phyloP scores from a whole-genome alignment of 2,888 invertebrate genomes.

The Leptinotarsa peninsularis region DNA sequence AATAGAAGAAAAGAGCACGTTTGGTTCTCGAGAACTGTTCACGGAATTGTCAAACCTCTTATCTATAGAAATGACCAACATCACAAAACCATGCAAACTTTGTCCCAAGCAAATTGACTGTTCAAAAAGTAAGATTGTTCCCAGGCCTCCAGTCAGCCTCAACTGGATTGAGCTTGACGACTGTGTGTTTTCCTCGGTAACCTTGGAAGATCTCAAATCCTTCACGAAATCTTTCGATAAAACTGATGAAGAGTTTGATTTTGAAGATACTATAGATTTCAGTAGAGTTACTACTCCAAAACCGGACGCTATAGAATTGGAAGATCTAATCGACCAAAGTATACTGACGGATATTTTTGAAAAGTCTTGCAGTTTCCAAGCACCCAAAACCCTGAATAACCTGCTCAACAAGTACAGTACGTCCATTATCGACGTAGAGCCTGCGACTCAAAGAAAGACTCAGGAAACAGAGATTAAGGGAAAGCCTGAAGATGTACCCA shows the following conservation, averaged over 20 bases:
- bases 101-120: constrained; percentile 68
- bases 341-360: constrained; percentile 37
- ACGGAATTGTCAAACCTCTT: constrained; percentile 62
- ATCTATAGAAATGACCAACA: constrained; percentile 44
- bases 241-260: constrained; percentile 21
- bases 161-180: constrained; percentile 47
- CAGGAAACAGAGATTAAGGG: neutral
- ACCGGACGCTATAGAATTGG: constrained; percentile 36
- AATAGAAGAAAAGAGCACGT: constrained; percentile 27
- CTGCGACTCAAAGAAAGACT: neutral
- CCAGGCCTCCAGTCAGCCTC: constrained; percentile 4
- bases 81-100: constrained; percentile 63
- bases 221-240: constrained; percentile 50
- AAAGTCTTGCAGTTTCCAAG: constrained; percentile 50
- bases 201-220: constrained; percentile 50
- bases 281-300: constrained; percentile 15
- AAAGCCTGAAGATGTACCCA: constrained; percentile 1
- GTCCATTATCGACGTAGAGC: constrained; percentile 36
- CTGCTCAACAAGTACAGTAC: constrained; percentile 48
- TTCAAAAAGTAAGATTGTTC: constrained; percentile 42
- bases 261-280: constrained; percentile 36
- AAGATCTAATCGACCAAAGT: constrained; percentile 35
- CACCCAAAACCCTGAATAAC: constrained; percentile 51
- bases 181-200: constrained; percentile 51
- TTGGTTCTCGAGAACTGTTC: constrained; percentile 66